These are phyloP conservation scores for Tetramorium bicarinatum DNA, from an alignment of 2,888 invertebrate genomes.

Conservation along the genomic window DNA sequence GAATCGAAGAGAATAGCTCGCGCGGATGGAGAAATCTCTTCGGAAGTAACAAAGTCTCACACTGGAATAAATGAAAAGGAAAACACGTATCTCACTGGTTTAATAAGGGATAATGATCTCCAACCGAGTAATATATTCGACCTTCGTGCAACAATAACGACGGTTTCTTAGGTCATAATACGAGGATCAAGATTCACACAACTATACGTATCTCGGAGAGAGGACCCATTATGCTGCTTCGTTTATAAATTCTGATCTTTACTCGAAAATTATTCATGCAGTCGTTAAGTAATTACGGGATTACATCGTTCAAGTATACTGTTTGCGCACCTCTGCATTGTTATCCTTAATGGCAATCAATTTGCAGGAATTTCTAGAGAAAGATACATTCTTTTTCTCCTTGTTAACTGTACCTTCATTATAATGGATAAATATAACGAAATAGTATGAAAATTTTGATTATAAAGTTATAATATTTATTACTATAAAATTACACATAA, in stretches of 20 bases:
- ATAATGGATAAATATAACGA: neutral
- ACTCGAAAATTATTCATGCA: slow-evolving; percentile 39
- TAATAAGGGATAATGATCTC: slow-evolving; percentile 53
- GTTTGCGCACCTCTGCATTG: slow-evolving; percentile 19
- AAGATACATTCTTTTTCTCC: neutral
- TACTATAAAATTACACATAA: neutral
- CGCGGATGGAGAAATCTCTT: slow-evolving; percentile 59
- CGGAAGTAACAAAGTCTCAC: slow-evolving; percentile 55
- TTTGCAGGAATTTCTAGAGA: slow-evolving; percentile 3
- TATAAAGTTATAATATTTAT: neutral
- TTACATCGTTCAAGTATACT: slow-evolving; percentile 23
- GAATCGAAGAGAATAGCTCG: slow-evolving; percentile 26
- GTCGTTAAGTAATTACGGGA: slow-evolving; percentile 32
- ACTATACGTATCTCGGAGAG: neutral
- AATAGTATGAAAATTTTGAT: neutral
- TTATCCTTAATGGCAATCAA: slow-evolving; percentile 28
- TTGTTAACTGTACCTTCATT: neutral
- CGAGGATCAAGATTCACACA: slow-evolving; percentile 37
- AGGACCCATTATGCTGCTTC: slow-evolving; percentile 16
- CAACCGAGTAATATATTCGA: slow-evolving; percentile 52
- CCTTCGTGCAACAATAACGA: slow-evolving; percentile 47
- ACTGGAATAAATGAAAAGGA: neutral
- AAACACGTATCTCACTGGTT: slow-evolving; percentile 57
- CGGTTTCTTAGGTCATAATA: slow-evolving; percentile 43
- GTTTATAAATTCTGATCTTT: slow-evolving; percentile 21